A percentile compares a stretch with the other conserved stretches of the same genome.
Conservation (phyloP, 2,797 vertebrate species). For the Takifugu rubripes region DNA sequence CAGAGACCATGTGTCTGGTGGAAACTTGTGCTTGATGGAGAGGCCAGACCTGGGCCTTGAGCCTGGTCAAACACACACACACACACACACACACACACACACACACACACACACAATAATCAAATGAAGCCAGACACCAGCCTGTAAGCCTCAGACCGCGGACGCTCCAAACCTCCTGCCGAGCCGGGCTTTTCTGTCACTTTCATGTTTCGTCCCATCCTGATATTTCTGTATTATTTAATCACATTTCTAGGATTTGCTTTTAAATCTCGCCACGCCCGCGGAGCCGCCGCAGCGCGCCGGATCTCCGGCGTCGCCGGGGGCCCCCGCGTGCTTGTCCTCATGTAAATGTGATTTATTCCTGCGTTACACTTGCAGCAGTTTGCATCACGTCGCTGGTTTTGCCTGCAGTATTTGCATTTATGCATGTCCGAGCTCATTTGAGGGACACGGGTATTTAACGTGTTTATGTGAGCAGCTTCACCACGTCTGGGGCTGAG, state of each 20-base stretch:
- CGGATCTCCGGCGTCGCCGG: conserved; percentile 3
- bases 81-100: conserved; percentile 3
- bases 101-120: conserved; percentile 12
- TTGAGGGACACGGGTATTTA: conserved; percentile 2
- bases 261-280: conserved; percentile 9
- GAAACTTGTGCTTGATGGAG: too few relatives aligned
- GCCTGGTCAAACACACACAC: background rate
- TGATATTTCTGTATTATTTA: conserved; percentile 1
- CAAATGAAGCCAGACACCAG: conserved; percentile 11
- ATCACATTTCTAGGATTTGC: conserved; percentile 19
- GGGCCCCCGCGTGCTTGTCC: conserved; percentile 4
- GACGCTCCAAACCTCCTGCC: conserved; percentile 4
- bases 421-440: conserved; percentile 5
- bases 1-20: too few relatives aligned
- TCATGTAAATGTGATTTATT: background rate
- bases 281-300: conserved; percentile 8
- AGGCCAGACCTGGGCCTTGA: background rate
- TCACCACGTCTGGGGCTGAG: background rate
- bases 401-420: conserved; percentile 1
- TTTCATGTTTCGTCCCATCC: conserved; percentile 7
- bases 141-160: background rate
- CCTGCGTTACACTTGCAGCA: background rate
- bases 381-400: background rate
- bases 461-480: conserved; percentile 16
- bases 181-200: background rate